phyloP scores from a whole-genome alignment of 92 coral and sea anemone genomes.

The Nematostella vectensis region DNA sequence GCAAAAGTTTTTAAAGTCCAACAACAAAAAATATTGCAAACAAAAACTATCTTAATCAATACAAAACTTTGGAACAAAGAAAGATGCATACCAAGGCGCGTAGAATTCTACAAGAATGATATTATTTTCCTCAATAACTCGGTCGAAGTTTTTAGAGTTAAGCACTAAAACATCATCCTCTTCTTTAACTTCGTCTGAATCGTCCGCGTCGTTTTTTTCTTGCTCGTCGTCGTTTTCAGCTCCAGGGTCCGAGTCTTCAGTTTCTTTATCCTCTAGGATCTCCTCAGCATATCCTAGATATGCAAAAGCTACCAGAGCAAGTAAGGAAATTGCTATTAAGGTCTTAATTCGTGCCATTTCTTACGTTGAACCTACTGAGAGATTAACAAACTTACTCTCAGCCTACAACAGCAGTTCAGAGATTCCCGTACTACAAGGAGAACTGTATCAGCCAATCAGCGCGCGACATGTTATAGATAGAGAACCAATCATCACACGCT shows the following conservation, averaged over 20 bases:
- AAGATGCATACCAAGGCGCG: slow-evolving; percentile 96
- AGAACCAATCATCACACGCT: slow-evolving; percentile 68
- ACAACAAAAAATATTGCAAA: no score
- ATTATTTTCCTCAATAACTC: slow-evolving; percentile 62
- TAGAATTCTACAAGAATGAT: slow-evolving; percentile 83
- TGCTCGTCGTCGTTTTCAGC: slow-evolving; percentile 26
- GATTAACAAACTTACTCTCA: background rate
- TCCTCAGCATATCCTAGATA: slow-evolving; percentile 42
- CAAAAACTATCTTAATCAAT: no score
- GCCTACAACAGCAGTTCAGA: slow-evolving; percentile 8
- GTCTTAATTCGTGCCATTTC: slow-evolving; percentile 1
- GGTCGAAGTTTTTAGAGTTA: slow-evolving; percentile 70
- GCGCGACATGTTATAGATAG: slow-evolving; percentile 72
- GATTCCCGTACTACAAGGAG: slow-evolving; percentile 80
- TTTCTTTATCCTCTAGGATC: slow-evolving; percentile 25
- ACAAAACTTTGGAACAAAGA: no score
- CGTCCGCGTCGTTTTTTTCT: slow-evolving; percentile 21
- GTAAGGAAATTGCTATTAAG: slow-evolving; percentile 24
- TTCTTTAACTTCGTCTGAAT: slow-evolving; percentile 50
- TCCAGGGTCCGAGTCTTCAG: no score
- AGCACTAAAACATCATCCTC: slow-evolving; percentile 83
- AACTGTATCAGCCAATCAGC: slow-evolving; percentile 62
- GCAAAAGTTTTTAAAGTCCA: no score
- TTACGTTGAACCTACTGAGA: no score
- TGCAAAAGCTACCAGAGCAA: slow-evolving; percentile 43